Base-by-base conservation (phyloP, 2,113 vertebrate species). In the Pogonocichla stellata region DNA sequence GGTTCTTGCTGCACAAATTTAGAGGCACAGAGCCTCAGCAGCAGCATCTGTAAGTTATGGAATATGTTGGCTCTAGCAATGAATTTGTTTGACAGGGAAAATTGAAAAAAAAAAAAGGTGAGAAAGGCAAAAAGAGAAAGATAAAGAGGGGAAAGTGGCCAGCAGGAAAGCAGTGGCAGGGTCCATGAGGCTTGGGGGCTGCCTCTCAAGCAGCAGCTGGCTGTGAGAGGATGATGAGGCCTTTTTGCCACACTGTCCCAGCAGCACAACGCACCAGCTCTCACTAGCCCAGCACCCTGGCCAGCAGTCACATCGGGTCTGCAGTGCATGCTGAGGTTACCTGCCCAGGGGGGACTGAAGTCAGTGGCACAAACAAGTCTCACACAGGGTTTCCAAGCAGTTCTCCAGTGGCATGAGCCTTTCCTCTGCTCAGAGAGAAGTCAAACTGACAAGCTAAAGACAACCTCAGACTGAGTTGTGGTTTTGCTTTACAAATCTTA, bases 391-490 rank as follows among this genome's bases (percentile, higher is more conserved):
- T 93, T 69, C 24, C 38, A 87, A 75, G 66, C 45, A 90, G 74
- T 8, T 42, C 65, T 69, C 50, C 60, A 51, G 43, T 19, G 24
- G 29, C 34, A 45, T 0, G 15, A 84, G 28, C 42, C 60, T 85
- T 64, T 67, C 42, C 62, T 50, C 74, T 5, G 4, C 29, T 78
- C 36, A 58, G 77, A 60, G 13, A 33, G 56, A 51, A 95, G 67
- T 23, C 78, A 88, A 88, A 89, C 50, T 66, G 77, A 95, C 87
- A 96, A 65, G 70, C 40, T 85, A 48, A 81, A 78, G 50, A 81
- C 64, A 77, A 50, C 25, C 4, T 4, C 38, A 70, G 56, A 38
- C 40, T 48, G 58, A 45, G 45, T 5, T 50, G 19, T 61, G 19
- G 13, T 43, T 73, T 66, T 67, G n/a, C n/a, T 69, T 71, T 80